A percentile compares a stretch with the other conserved stretches of the same genome.
Conservation (phyloP, 2,888 invertebrate genomes). For the Microctonus aethiopoides region DNA sequence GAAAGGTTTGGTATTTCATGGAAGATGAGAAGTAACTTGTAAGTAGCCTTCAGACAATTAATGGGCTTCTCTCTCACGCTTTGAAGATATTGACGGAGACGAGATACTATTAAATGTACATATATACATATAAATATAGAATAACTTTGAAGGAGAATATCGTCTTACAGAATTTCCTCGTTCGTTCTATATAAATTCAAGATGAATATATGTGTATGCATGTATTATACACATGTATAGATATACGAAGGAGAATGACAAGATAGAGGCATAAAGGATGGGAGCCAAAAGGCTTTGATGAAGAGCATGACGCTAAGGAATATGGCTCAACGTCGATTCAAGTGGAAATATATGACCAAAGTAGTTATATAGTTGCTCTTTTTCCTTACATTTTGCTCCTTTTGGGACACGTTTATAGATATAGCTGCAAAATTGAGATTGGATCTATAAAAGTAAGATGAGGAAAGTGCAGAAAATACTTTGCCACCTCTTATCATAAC, state of each 20-base stretch:
- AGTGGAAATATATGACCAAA: conserved; percentile 44
- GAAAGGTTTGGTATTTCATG: conserved; percentile 17
- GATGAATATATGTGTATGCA: not conserved
- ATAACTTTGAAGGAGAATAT: not conserved
- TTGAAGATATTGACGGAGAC: conserved; percentile 4
- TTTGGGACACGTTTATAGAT: conserved; percentile 33
- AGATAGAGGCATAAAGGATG: conserved; percentile 11
- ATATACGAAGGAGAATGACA: not conserved
- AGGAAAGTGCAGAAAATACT: conserved; percentile 27
- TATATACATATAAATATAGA: not conserved
- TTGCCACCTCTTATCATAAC: not conserved
- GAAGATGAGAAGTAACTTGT: conserved; percentile 13
- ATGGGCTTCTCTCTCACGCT: conserved; percentile 17
- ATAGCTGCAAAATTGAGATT: conserved; percentile 55
- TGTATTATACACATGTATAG: no score
- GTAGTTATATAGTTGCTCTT: not conserved
- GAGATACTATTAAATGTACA: conserved; percentile 8
- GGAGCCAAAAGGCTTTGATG: conserved; percentile 40
- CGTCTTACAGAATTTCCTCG: not conserved
- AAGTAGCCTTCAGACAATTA: conserved; percentile 17
- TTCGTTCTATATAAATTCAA: not conserved
- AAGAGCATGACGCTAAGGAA: conserved; percentile 38
- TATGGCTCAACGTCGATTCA: conserved; percentile 35
- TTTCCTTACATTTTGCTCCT: conserved; percentile 1
- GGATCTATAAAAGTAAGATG: conserved; percentile 47